These are phyloP conservation scores for Vidua macroura DNA, from an alignment of 2,113 vertebrate species.

Conservation along the genomic window DNA sequence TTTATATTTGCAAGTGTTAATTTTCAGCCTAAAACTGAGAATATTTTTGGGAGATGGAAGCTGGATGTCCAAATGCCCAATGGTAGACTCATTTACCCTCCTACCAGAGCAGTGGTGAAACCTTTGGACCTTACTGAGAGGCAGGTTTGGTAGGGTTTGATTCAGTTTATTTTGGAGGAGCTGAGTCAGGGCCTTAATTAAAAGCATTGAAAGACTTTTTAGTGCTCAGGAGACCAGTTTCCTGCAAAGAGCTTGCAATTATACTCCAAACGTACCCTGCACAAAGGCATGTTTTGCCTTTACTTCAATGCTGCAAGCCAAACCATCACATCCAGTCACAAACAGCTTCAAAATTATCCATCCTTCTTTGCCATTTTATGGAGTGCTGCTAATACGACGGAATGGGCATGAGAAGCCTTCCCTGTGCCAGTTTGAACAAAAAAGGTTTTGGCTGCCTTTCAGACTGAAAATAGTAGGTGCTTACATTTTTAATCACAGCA, in stretches of 20 bases:
- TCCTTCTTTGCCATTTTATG: neutral
- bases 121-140: neutral
- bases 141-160: neutral
- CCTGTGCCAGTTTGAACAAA: slow-evolving; percentile 55
- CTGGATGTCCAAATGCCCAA: neutral
- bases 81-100: neutral
- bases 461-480: slow-evolving; percentile 79
- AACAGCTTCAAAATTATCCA: neutral
- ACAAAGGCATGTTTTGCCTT: neutral
- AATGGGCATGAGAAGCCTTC: slow-evolving; percentile 17
- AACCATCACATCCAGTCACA: neutral
- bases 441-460: slow-evolving; percentile 73
- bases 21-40: neutral
- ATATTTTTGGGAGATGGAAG: neutral
- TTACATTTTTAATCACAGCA: slow-evolving; percentile 71
- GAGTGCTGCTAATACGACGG: neutral
- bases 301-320: neutral
- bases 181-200: neutral
- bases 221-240: neutral
- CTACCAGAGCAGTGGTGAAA: neutral
- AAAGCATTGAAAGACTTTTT: neutral
- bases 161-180: neutral
- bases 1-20: neutral
- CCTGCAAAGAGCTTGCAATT: neutral
- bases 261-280: fast-evolving